Conservation (phyloP, 2,888 invertebrate species). For the Ormyrus nitidulus region DNA sequence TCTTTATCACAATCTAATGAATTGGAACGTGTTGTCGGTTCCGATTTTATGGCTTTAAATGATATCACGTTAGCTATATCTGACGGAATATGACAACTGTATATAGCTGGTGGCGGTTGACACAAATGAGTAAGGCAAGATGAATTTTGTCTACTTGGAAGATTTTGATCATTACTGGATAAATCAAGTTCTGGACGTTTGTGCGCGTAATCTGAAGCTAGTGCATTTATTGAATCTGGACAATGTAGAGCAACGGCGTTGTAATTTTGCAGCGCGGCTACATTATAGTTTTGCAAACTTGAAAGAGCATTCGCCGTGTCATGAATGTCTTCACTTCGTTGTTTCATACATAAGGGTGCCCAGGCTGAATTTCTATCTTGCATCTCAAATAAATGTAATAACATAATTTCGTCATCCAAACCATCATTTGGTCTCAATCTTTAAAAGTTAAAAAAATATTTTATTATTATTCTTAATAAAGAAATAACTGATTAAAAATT, state of each 20-base stretch:
- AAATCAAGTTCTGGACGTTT: constrained; percentile 66
- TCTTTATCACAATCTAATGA: constrained; percentile 70
- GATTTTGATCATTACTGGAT: constrained; percentile 59
- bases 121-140: constrained; percentile 30
- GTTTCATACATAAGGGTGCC: constrained; percentile 67
- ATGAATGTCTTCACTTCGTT: constrained; percentile 64
- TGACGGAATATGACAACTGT: constrained; percentile 51
- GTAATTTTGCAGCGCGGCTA: constrained; percentile 61
- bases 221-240: constrained; percentile 34
- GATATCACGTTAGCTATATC: constrained; percentile 31
- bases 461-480: constrained; percentile 2
- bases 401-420: constrained; percentile 79
- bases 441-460: neutral
- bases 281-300: constrained; percentile 62
- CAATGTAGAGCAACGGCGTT: constrained; percentile 63
- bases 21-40: constrained; percentile 68
- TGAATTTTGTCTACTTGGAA: constrained; percentile 58
- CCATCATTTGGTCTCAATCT: constrained; percentile 62
- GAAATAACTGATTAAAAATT: neutral
- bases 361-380: constrained; percentile 71
- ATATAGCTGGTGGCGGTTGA: constrained; percentile 54
- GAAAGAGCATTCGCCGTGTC: constrained; percentile 61
- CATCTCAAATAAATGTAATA: constrained; percentile 79
- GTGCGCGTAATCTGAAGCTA: constrained; percentile 59
- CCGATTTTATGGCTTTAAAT: constrained; percentile 44